Base-by-base conservation (phyloP, 2,113 vertebrate genomes). In the Theristicus caerulescens region DNA sequence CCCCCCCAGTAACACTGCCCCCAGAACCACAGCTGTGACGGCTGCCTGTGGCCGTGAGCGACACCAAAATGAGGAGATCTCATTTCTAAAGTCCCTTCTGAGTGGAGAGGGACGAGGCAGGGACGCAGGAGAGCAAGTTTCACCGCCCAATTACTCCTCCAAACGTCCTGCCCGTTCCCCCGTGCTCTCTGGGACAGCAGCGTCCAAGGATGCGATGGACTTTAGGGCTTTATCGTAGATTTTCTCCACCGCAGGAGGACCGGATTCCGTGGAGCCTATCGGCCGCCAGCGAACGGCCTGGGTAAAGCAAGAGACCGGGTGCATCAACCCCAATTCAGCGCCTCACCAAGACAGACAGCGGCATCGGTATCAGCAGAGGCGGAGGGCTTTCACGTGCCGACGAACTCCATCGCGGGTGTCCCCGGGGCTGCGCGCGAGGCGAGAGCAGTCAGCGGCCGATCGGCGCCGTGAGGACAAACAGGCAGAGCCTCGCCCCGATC, bases 201-300 rank as follows among this genome's bases (percentile, higher is more conserved):
- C 0, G 1, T 9, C 46, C 17, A 4, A 15, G 47, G 88, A 52
- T 1, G 15, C 2, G 4, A 7, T 0, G 12, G 57, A 26, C 3
- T 73, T 73, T 10, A 44, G 18, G 52, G 44, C 52, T 44, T 3
- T 1, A 11, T 4, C 2, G 1, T 4, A 3, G 2, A 1, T 66
- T 44, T 59, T 74, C 17, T 10, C 38, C 15, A 1, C 36, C 3
- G 10, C 10, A 4, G 57, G 24, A 1, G 5, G 1, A 13, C 14
- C 0, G 14, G 58, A 15, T n/a, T 7, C 21, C 64, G 5, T 1
- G 5, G 40, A 64, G n/a, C n/a, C 40, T 11, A 4, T 4, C 16
- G 10, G 58, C 31, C 58, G 21, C 3, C 25, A 11, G 5, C 27
- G 1, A 70, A 46, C 26, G 38, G 38, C 74, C 38, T 4, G 38